Evolutionary conservation across 2,113 vertebrate genomes (phyloP).

Genomic region (Turdus rufiventris): DNA sequence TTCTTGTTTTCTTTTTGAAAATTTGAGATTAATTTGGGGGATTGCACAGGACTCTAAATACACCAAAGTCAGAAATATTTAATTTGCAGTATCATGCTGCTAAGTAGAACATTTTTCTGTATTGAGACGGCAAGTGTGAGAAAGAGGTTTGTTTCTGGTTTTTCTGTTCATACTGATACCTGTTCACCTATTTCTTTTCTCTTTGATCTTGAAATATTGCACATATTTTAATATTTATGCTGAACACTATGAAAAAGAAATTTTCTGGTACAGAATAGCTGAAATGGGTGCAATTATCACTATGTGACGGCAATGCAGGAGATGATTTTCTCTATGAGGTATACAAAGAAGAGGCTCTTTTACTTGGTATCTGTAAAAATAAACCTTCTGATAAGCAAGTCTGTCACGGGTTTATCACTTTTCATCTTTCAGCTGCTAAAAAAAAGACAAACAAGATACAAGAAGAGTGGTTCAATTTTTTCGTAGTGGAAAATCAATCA

Average conservation of each 20-base stretch:
- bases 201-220: neutral
- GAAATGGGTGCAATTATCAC: neutral
- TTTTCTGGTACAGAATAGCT: neutral
- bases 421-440: neutral
- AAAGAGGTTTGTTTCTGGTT: neutral
- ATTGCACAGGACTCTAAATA: neutral
- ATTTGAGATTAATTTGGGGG: neutral
- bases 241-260: neutral
- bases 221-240: neutral
- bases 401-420: neutral
- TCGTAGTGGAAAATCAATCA: neutral
- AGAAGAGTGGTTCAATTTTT: neutral
- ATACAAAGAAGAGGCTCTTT: neutral
- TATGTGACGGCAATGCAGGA: neutral
- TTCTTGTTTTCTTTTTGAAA: neutral
- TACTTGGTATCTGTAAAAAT: neutral
- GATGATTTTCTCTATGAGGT: neutral
- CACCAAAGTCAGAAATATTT: neutral
- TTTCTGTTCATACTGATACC: neutral
- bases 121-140: rapidly evolving
- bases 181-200: neutral
- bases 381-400: neutral
- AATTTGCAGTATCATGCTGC: neutral
- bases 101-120: neutral
- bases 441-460: neutral